phyloP scores from a whole-genome alignment of 1,140 invertebrate species.

The Stegodyphus mimosarum region DNA sequence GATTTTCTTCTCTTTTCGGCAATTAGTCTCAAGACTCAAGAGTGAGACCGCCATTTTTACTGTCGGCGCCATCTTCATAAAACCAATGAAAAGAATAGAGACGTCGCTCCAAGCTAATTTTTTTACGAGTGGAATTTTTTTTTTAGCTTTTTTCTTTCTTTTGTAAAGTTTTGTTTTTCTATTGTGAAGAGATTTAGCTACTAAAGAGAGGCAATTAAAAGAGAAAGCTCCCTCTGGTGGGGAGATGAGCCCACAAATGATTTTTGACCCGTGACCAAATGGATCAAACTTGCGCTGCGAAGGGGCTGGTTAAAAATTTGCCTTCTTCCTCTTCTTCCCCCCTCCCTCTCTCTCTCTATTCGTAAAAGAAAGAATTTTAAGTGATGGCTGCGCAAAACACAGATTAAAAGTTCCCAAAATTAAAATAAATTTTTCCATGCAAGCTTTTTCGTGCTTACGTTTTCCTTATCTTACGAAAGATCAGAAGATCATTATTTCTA shows the following conservation, averaged over 20 bases:
- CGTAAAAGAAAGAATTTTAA: no score
- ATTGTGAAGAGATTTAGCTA: constrained; percentile 53
- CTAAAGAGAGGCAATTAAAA: constrained; percentile 57
- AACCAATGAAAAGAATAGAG: constrained; percentile 41
- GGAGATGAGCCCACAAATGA: constrained; percentile 28
- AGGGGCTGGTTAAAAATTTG: constrained; percentile 12
- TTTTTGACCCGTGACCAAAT: constrained; percentile 46
- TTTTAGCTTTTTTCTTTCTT: constrained; percentile 12
- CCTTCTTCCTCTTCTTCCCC: neutral
- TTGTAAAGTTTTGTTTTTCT: constrained; percentile 46
- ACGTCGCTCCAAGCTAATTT: constrained; percentile 2
- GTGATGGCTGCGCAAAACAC: no score
- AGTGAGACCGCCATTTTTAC: constrained; percentile 16
- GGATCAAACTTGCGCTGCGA: neutral
- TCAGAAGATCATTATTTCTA: no score
- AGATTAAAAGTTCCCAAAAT: no score
- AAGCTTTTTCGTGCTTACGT: no score
- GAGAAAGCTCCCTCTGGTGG: neutral
- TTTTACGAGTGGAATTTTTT: constrained; percentile 2
- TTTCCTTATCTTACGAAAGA: no score
- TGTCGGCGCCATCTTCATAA: constrained; percentile 36
- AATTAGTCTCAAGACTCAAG: constrained; percentile 13
- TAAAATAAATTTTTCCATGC: no score
- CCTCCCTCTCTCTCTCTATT: no score
- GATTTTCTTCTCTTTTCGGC: neutral